A percentile compares a stretch with the other conserved stretches of the same genome.
phyloP scores from a whole-genome alignment of 1,140 invertebrate genomes.

The Heliconius hermathena region DNA sequence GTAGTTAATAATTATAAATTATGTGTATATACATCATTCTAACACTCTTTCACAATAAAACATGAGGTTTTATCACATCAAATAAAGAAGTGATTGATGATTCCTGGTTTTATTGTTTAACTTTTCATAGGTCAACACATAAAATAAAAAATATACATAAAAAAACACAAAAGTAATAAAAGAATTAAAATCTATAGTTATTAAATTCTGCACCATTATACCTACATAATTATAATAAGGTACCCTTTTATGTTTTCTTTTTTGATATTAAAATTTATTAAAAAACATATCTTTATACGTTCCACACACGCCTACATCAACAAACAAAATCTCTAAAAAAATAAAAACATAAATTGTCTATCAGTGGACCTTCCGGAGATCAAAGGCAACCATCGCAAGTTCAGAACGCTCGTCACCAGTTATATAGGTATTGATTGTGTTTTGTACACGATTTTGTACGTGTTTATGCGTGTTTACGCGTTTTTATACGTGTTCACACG shows the following conservation, averaged over 20 bases:
- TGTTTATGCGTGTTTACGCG: not conserved
- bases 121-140: not conserved
- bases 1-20: not conserved
- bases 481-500: not conserved
- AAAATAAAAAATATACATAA: not conserved
- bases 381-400: constrained; percentile 98
- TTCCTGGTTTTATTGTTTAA: not conserved
- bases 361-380: constrained; percentile 97
- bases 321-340: constrained; percentile 2
- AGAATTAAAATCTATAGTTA: too few species aligned
- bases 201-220: too few species aligned
- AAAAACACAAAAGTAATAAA: not conserved
- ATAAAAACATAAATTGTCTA: constrained; percentile 43
- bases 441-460: constrained; percentile 29
- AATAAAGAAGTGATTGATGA: too few species aligned
- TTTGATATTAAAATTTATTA: not conserved
- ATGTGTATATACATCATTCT: not conserved
- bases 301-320: not conserved
- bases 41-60: too few species aligned
- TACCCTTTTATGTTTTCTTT: not conserved
- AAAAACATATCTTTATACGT: constrained; percentile 7
- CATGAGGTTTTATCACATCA: too few species aligned
- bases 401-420: constrained; percentile 98
- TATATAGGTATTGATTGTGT: constrained; percentile 92
- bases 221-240: not conserved